Evolutionary conservation across 1,140 invertebrate genomes (phyloP).

Genomic region (Delia radicum): DNA sequence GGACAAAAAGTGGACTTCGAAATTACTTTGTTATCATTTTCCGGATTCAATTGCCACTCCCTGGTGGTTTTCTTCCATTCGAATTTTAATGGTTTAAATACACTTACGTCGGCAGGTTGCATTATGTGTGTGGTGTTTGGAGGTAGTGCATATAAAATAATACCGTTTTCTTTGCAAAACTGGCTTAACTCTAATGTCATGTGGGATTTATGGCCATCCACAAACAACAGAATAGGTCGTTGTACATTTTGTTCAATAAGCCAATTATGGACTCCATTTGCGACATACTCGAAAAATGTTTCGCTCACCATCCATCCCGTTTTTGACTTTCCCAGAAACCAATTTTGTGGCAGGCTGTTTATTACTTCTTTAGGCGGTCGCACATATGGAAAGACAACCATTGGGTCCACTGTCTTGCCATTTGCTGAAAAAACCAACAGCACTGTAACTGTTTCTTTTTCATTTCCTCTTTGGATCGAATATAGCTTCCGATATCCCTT

Average conservation of each 20-base stretch:
- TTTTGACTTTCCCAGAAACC: constrained; percentile 26
- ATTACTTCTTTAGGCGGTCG: constrained; percentile 4
- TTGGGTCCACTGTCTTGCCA: constrained; percentile 29
- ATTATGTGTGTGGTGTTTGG: neutral
- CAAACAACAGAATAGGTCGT: constrained; percentile 3
- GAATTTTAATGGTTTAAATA: neutral
- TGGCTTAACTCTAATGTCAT: neutral
- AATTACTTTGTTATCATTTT: neutral
- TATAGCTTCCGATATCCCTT: constrained; percentile 47
- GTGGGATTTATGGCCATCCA: constrained; percentile 15
- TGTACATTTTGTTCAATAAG: neutral
- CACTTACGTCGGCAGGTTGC: neutral
- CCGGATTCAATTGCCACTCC: neutral
- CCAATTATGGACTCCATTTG: constrained; percentile 10
- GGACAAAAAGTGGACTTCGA: neutral
- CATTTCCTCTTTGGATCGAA: constrained; percentile 38
- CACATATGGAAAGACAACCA: constrained; percentile 36
- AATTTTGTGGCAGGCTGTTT: constrained; percentile 29
- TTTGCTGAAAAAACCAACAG: constrained; percentile 38
- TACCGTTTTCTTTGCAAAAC: constrained; percentile 10
- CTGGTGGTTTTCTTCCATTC: constrained; percentile 5
- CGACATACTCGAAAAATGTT: constrained; percentile 20
- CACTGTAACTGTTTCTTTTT: constrained; percentile 52
- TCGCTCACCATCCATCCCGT: neutral
- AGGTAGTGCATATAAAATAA: constrained; percentile 16